Conservation (phyloP, 2,888 invertebrate genomes). For the Hemistola chrysoprasaria region DNA sequence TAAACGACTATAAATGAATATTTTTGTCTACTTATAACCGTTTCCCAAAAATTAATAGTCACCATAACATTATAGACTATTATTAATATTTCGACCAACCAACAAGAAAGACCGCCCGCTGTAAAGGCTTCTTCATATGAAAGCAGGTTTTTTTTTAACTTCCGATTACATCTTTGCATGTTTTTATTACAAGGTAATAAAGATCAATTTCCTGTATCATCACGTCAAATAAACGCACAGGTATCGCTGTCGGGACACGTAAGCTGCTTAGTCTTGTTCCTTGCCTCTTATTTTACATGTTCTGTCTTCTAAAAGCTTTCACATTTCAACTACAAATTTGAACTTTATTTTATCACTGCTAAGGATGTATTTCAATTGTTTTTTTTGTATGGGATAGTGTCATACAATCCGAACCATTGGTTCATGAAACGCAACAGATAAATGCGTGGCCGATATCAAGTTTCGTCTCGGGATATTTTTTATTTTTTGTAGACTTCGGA, state of each 20-base stretch:
- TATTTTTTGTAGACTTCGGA: constrained; percentile 41
- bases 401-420: constrained; percentile 68
- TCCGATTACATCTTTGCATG: constrained; percentile 5
- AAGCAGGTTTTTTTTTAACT: constrained; percentile 16
- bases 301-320: constrained; percentile 40
- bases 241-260: constrained; percentile 35
- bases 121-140: constrained; percentile 44
- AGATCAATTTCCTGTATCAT: constrained; percentile 37
- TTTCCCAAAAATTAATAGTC: constrained; percentile 53
- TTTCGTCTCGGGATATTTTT: constrained; percentile 57
- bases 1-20: constrained; percentile 45
- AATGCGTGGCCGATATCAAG: constrained; percentile 70
- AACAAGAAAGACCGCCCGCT: constrained; percentile 60
- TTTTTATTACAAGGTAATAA: constrained; percentile 36
- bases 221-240: constrained; percentile 19
- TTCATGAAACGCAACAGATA: constrained; percentile 72
- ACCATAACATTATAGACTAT: constrained; percentile 51
- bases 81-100: constrained; percentile 62
- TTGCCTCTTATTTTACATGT: constrained; percentile 63
- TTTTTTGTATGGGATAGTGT: constrained; percentile 52
- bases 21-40: constrained; percentile 49
- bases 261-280: constrained; percentile 55
- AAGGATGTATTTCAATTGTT: constrained; percentile 32
- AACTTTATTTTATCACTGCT: constrained; percentile 32
- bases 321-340: constrained; percentile 32